Evolutionary conservation across 2,888 invertebrate species (phyloP), one percentile per base, ranked within the genome.

Genomic region (Sclerodermus sp.): DNA sequence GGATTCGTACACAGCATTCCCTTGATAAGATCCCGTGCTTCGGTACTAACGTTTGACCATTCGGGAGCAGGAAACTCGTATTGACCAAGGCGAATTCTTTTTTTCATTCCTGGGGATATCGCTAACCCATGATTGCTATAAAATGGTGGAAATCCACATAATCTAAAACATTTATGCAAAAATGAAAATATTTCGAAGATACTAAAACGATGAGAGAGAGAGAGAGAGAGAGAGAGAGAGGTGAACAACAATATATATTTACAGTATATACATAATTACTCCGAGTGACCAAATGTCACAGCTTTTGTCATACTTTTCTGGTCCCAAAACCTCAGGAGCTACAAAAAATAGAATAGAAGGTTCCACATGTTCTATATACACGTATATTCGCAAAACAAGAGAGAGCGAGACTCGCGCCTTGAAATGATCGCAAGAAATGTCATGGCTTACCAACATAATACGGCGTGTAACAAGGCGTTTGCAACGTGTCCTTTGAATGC

Each of bases 261-360:
- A 89, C 82, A 99, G 81, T 70, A 99, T 99, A 79, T 99, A 99
- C 95, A 97, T 98, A 57, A 99, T 98, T 23, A 99, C 98, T 16
- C 98, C 98, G 51, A 99, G 81, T 0, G 97, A 96, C 98, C 99
- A 99, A 74, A 99, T 90, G 83, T 99, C 99, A 82, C 99, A 99
- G 62, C 96, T 96, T 77, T 96, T 97, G 81, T 98, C 98, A 76
- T 98, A 99, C 74, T 96, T 97, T 77, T 96, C 95, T 4, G 96
- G 93, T 1, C 96, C 96, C 46, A 98, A 81, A 4, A 98, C 96
- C 85, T 97, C 87, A 14, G 88, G 87, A 45, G 87, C 86, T 85
- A 80, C 8, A 82, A 77, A 49, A 8, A 32, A 45, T n/a, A n/a
- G n/a, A n/a, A n/a, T n/a, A n/a, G n/a, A 29, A 40, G 37, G 13